A percentile compares a stretch with the other conserved stretches of the same genome.
Conservation (phyloP, 2,797 vertebrate species). For the Syngnathus acus region DNA sequence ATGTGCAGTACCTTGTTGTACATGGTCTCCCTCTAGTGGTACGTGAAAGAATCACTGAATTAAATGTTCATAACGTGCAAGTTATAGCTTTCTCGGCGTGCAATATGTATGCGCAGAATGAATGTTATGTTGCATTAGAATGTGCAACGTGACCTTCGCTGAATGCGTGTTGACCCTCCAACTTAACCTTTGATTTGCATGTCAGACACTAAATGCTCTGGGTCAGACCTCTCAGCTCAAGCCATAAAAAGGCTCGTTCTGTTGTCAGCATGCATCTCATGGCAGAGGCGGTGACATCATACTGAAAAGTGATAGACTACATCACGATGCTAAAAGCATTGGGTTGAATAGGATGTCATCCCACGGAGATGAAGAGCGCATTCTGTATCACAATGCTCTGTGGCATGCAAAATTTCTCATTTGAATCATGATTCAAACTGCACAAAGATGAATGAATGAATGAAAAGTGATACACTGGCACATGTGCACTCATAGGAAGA, state of each 20-base stretch:
- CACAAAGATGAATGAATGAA: conserved; percentile 15
- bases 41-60: no score
- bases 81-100: no score
- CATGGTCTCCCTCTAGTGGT: no score
- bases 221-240: background rate
- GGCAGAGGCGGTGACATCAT: background rate
- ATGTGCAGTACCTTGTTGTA: no score
- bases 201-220: background rate
- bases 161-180: background rate
- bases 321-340: background rate
- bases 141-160: background rate
- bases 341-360: background rate
- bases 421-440: background rate
- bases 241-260: background rate
- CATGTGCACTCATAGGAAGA: conserved; percentile 26
- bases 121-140: background rate
- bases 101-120: background rate
- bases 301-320: background rate
- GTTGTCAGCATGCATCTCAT: background rate
- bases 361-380: background rate
- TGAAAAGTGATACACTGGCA: conserved; percentile 21
- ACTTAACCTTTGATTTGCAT: background rate
- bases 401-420: background rate
- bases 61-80: background rate
- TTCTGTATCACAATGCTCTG: background rate